Percentiles rank a stretch among this genome's conserved stretches.
Evolutionary conservation across 2,888 invertebrate genomes (phyloP).

Genomic region (Lysandra bellargus): DNA sequence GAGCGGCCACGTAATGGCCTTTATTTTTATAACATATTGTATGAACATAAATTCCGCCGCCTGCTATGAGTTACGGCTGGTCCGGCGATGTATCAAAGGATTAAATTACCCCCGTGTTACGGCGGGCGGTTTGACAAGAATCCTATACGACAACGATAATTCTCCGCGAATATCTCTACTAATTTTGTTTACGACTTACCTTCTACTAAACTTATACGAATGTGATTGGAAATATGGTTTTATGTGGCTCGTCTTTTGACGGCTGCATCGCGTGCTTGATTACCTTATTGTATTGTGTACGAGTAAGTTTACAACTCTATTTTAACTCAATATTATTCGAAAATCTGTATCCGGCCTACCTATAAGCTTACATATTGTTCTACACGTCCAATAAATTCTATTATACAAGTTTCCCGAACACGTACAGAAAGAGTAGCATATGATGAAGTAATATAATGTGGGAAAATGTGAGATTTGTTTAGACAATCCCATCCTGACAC

Average conservation of each 20-base stretch:
- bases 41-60: constrained; percentile 60
- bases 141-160: constrained; percentile 21
- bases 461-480: neutral
- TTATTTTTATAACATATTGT: constrained; percentile 67
- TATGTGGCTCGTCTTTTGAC: neutral
- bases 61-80: constrained; percentile 60
- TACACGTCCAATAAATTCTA: neutral
- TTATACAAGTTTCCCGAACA: neutral
- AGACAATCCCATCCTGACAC: neutral
- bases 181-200: constrained; percentile 21
- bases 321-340: no score
- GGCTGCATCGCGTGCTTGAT: neutral
- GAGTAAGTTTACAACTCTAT: neutral
- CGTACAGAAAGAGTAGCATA: neutral
- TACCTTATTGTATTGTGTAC: neutral
- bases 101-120: constrained; percentile 50
- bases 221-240: constrained; percentile 1
- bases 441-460: neutral
- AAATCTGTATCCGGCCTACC: neutral
- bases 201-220: neutral
- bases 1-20: constrained; percentile 50
- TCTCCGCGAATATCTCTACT: neutral
- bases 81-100: constrained; percentile 53
- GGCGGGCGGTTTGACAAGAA: constrained; percentile 18
- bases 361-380: neutral